Evolutionary conservation across 2,797 vertebrate species (phyloP), one percentile per base, ranked within the genome.

Genomic region (Molothrus ater): DNA sequence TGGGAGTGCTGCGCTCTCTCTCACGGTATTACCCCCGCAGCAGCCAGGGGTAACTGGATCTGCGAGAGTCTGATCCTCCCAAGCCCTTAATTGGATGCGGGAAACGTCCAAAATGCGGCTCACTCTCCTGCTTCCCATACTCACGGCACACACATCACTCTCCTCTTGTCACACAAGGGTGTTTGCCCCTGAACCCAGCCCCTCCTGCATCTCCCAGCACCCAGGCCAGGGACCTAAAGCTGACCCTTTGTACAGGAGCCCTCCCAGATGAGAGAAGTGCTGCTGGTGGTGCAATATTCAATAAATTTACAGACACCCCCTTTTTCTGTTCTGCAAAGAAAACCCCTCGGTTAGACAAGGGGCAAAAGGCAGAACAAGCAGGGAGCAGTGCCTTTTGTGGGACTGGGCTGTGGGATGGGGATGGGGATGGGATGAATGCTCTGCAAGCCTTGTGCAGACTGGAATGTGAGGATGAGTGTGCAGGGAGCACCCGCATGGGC

Each of bases 31-130:
- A 91, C 94, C 43, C 72, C 54, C 16, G 32, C 84, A 11, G 31
- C 0, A 1, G 86, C 76, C 73, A 83, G 76, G 79, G 76, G 92
- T 86, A 92, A 91, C 93, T 59, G 93, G 93, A 95, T 83, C 93
- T 84, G 87, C 0, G 13, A 81, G 51, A 68, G 83, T 91, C 95
- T 96, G 95, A 96, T 96, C 95, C 86, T 93, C 90, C 60, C 95
- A 92, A 95, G 95, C 91, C 86, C 45, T 97, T 96, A 96, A 96
- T 86, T 92, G 95, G 92, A 92, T 96, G 92, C 74, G 1, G 74
- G 91, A 80, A 93, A 93, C 34, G 53, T 56, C 94, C 94, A 95
- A 96, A 95, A 92, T 1, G 48, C 88, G 18, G 66, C 90, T 89
- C 72, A 48, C 47, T 88, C 86, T 89, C 56, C 13, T 93, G 85